Percentiles rank a stretch among this genome's conserved stretches.
Conservation (phyloP, 2,888 invertebrate genomes). For the Noctua pronuba region DNA sequence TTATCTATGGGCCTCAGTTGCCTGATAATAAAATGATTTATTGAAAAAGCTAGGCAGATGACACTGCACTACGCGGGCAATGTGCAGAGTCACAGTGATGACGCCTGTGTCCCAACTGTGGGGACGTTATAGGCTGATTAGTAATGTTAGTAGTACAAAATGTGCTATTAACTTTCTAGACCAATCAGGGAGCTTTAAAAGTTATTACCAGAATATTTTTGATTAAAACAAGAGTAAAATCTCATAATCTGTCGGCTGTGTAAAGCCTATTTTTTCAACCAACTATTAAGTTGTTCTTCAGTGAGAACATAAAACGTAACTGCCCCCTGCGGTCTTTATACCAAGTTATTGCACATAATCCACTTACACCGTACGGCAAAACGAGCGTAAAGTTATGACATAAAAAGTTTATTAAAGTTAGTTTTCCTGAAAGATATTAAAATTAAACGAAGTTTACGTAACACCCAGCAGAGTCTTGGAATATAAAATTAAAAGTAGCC, state of each 20-base stretch:
- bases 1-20: no score
- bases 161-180: neutral
- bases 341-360: slow-evolving; percentile 52
- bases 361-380: slow-evolving; percentile 41
- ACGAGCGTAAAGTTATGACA: slow-evolving; percentile 50
- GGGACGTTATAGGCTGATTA: neutral
- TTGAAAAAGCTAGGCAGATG: no score
- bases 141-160: neutral
- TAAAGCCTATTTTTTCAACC: neutral
- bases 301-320: slow-evolving; percentile 23
- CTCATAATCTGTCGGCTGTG: neutral
- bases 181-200: neutral
- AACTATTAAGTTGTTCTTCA: slow-evolving; percentile 5
- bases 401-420: slow-evolving; percentile 57
- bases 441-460: slow-evolving; percentile 56
- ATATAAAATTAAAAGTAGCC: slow-evolving; percentile 46
- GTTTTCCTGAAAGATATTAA: slow-evolving; percentile 56
- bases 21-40: no score
- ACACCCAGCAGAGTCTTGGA: slow-evolving; percentile 29
- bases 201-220: neutral
- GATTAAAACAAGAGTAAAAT: neutral
- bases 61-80: neutral
- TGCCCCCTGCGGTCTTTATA: slow-evolving; percentile 24
- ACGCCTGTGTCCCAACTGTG: no score
- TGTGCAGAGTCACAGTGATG: neutral